A percentile compares a stretch with the other conserved stretches of the same genome.
phyloP scores from a whole-genome alignment of 2,888 invertebrate genomes.

The Sicus ferrugineus region DNA sequence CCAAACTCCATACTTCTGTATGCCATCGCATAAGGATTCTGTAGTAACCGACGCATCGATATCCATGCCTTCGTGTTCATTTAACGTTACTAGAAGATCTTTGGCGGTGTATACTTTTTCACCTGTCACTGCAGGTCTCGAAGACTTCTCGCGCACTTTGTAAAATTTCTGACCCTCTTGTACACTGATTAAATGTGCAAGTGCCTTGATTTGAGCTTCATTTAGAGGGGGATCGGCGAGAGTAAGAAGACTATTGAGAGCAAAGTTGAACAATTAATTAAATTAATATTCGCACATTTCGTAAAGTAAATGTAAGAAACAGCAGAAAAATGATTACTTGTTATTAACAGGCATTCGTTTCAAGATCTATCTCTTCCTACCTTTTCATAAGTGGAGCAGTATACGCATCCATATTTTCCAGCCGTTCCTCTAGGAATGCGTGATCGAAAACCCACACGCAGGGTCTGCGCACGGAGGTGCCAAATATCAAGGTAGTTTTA shows the following conservation, averaged over 20 bases:
- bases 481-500: conserved; percentile 55
- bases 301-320: no score
- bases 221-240: conserved; percentile 52
- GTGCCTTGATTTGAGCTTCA: conserved; percentile 40
- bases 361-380: conserved; percentile 42
- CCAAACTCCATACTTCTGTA: conserved; percentile 54
- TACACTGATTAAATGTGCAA: conserved; percentile 46
- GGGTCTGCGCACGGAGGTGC: conserved; percentile 54
- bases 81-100: conserved; percentile 41
- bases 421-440: conserved; percentile 50
- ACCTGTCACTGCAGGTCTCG: neutral
- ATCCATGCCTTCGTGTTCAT: conserved; percentile 33
- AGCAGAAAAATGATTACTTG: no score
- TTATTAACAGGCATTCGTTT: neutral
- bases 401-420: conserved; percentile 48
- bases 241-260: conserved; percentile 49
- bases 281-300: no score
- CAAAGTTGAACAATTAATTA: no score
- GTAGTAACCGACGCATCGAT: conserved; percentile 3
- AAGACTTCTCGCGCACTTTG: neutral
- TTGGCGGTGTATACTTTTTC: conserved; percentile 42
- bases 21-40: conserved; percentile 20
- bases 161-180: conserved; percentile 35
- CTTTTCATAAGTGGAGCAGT: conserved; percentile 53
- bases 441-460: conserved; percentile 55